A percentile compares a stretch with the other conserved stretches of the same genome.
Conservation (phyloP, 2,797 vertebrate species). For the Coreius guichenoti region DNA sequence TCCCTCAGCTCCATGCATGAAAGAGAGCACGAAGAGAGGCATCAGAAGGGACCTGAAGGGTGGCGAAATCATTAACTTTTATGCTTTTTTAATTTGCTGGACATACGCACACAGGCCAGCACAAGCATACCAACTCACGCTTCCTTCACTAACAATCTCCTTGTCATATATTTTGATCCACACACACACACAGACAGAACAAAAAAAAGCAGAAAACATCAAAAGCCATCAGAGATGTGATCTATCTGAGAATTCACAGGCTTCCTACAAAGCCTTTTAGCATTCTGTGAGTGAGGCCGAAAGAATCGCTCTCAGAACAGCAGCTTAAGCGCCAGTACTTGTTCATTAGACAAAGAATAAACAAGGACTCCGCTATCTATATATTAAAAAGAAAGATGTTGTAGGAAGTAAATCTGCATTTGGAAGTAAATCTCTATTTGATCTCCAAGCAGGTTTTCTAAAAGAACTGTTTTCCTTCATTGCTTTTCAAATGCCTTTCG, state of each 20-base stretch:
- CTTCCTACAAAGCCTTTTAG: slow-evolving; percentile 10
- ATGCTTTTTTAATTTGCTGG: slow-evolving; percentile 39
- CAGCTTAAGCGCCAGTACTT: slow-evolving; percentile 9
- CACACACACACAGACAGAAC: neutral
- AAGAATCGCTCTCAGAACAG: slow-evolving; percentile 22
- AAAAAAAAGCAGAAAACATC: slow-evolving; percentile 4
- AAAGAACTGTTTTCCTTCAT: slow-evolving; percentile 31
- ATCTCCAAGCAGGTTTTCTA: neutral
- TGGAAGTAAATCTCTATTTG: slow-evolving; percentile 19
- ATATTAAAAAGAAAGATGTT: slow-evolving; percentile 23
- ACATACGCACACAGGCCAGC: neutral
- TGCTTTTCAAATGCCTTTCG: slow-evolving; percentile 38
- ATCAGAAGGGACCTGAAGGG: slow-evolving; percentile 6
- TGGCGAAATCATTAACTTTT: slow-evolving; percentile 34
- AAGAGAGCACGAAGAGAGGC: slow-evolving; percentile 18
- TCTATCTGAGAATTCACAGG: slow-evolving; percentile 17
- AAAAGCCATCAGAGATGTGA: slow-evolving; percentile 18
- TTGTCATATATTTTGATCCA: slow-evolving; percentile 20
- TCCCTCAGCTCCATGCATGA: slow-evolving; percentile 26
- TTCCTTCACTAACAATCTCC: neutral
- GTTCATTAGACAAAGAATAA: slow-evolving; percentile 27
- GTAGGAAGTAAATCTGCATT: slow-evolving; percentile 27
- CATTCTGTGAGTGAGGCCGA: slow-evolving; percentile 15
- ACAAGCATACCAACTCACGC: neutral
- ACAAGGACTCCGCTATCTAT: slow-evolving; percentile 1